Base-by-base conservation (phyloP, 2,888 invertebrate species). In the Peribatodes rhomboidaria region DNA sequence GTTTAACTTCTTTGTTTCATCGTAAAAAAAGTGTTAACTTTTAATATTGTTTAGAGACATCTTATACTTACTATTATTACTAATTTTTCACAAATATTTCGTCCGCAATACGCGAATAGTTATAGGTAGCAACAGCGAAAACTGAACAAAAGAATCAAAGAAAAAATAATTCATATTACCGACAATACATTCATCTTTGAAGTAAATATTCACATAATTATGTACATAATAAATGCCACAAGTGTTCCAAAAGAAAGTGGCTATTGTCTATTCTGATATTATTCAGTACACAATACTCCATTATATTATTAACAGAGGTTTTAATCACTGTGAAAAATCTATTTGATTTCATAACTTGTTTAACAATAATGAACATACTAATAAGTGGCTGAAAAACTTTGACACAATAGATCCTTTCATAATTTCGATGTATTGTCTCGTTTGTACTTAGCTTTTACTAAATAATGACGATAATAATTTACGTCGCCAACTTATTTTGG, bases 231-330 rank as follows among this genome's bases (percentile, higher is more conserved):
- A 20, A 13, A 50, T 20, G 35, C 18, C 18, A 52, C 52, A 52
- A 39, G 14, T 53, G 53, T 53, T 22, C 39, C 39, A 10, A 39
- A 53, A 53, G 53, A 53, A 53, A 53, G 53, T 53, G 4, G 4
- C 27, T n/a, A 13, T 50, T 50, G 50, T 50, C 20, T n/a, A 18
- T 37, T 20, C 2, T 16, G 35, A 37, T 2, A 50, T 35, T 18
- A n/a, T 50, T 50, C 50, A 35, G 8, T 13, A 37, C 11, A 49
- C 14, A 35, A 50, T 6, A 35, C 13, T 37, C 7, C 35, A 35
- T 50, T 50, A 20, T 35, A n/a, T 18, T 50, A 1, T 20, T 20
- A 37, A 35, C 50, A 50, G 50, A 35, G 18, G 50, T 20, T 20
- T 13, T 35, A 50, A 50, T 50, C 35, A 37, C 35, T 50, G 50